phyloP scores from a whole-genome alignment of 2,888 invertebrate genomes.

The Spisula solida region DNA sequence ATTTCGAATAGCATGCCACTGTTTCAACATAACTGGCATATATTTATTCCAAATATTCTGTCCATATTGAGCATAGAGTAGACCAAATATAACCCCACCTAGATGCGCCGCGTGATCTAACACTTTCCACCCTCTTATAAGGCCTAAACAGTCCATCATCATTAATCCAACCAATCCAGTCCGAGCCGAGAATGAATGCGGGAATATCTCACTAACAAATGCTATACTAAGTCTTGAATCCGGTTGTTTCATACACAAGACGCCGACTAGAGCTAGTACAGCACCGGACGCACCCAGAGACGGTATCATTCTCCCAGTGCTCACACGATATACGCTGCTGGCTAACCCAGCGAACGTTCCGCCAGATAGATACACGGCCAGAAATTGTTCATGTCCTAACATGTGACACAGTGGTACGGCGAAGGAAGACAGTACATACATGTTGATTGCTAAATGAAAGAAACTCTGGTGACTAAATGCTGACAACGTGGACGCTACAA shows the following conservation, averaged over 20 bases:
- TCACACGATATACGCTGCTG: conserved; percentile 94
- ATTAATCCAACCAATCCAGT: conserved; percentile 95
- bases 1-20: conserved; percentile 13
- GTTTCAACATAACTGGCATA: background rate
- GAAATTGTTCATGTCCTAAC: conserved; percentile 96
- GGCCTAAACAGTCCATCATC: conserved; percentile 94
- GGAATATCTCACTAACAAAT: conserved; percentile 93
- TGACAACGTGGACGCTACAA: conserved; percentile 95
- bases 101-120: conserved; percentile 99
- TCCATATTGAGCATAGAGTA: conserved; percentile 86
- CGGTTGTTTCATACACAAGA: conserved; percentile 95
- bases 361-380: conserved; percentile 95
- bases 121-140: conserved; percentile 95
- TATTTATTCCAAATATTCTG: conserved; percentile 41
- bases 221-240: conserved; percentile 95
- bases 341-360: conserved; percentile 93
- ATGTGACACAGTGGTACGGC: conserved; percentile 91
- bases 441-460: conserved; percentile 96
- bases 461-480: conserved; percentile 97
- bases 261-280: conserved; percentile 95
- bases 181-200: conserved; percentile 94
- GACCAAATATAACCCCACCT: conserved; percentile 96
- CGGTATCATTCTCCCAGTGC: conserved; percentile 91
- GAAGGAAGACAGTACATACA: conserved; percentile 95
- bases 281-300: conserved; percentile 99